A percentile compares a stretch with the other conserved stretches of the same genome.
These are phyloP conservation scores for Eucidaris tribuloides DNA, from an alignment of 35 echinoderm and acorn worm species.

Conservation along the genomic window DNA sequence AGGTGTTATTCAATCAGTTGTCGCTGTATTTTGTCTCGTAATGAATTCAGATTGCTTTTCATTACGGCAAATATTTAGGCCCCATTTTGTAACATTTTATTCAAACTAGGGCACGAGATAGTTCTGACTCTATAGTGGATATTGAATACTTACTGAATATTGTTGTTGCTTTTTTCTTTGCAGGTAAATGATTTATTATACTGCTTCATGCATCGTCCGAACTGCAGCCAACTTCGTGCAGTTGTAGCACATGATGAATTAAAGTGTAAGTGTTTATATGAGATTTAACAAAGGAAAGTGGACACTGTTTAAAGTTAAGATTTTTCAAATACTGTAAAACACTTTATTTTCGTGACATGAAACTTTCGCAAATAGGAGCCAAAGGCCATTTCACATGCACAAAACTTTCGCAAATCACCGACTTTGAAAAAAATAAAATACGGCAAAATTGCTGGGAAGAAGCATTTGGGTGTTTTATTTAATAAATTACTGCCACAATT, in stretches of 20 bases:
- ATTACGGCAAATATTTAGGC: neutral
- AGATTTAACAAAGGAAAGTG: too few species aligned
- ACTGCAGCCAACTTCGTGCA: neutral
- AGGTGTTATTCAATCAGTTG: neutral
- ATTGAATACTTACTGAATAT: neutral
- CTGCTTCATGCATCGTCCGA: neutral
- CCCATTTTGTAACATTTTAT: neutral
- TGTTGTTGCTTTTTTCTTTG: neutral
- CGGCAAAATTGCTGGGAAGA: too few species aligned
- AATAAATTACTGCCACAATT: too few species aligned
- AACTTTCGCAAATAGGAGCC: too few species aligned
- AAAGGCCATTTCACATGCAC: too few species aligned
- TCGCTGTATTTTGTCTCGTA: neutral
- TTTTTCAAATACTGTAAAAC: too few species aligned
- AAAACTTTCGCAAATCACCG: too few species aligned
- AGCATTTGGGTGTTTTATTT: too few species aligned
- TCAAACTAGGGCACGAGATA: neutral
- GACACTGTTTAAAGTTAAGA: too few species aligned
- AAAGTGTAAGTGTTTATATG: too few species aligned
- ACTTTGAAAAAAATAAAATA: too few species aligned
- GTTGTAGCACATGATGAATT: neutral
- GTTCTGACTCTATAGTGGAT: neutral
- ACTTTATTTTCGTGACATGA: too few species aligned
- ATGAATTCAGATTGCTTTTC: neutral
- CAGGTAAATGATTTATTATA: neutral